phyloP scores from a whole-genome alignment of 53 echinoderm and acorn worm species.

The Apostichopus leukothele region DNA sequence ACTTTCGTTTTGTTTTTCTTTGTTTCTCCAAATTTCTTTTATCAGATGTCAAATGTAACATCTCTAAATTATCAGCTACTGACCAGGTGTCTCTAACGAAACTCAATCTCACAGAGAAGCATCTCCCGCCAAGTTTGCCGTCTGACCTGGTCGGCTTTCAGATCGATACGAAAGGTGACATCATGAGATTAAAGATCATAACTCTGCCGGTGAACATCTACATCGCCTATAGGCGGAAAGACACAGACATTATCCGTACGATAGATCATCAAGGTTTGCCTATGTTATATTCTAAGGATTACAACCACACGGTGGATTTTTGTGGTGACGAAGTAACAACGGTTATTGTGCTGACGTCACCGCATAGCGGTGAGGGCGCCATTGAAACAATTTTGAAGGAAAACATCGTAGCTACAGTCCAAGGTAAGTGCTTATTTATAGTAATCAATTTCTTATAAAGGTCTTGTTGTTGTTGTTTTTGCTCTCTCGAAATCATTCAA shows the following conservation, averaged over 20 bases:
- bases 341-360: conserved; percentile 1
- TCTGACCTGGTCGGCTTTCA: background rate
- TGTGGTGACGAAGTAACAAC: conserved; percentile 4
- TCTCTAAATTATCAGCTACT: background rate
- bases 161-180: background rate
- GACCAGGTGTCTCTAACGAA: background rate
- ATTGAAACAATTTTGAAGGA: conserved; percentile 8
- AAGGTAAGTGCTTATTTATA: background rate
- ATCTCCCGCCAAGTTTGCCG: background rate
- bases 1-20: background rate
- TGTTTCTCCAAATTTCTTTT: background rate
- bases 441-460: too few species aligned
- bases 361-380: background rate
- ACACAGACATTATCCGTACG: background rate
- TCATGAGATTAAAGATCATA: background rate
- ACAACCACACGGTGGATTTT: background rate
- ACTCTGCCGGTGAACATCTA: conserved; percentile 8
- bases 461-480: too few species aligned
- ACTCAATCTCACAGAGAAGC: background rate
- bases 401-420: background rate
- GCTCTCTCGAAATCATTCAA: too few species aligned
- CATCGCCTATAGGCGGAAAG: conserved; percentile 16
- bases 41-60: background rate
- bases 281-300: background rate
- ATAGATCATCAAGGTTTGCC: background rate